Percentiles rank a stretch among this genome's conserved stretches.
phyloP scores from a whole-genome alignment of 2,888 invertebrate genomes.

The Liposcelis brunnea region DNA sequence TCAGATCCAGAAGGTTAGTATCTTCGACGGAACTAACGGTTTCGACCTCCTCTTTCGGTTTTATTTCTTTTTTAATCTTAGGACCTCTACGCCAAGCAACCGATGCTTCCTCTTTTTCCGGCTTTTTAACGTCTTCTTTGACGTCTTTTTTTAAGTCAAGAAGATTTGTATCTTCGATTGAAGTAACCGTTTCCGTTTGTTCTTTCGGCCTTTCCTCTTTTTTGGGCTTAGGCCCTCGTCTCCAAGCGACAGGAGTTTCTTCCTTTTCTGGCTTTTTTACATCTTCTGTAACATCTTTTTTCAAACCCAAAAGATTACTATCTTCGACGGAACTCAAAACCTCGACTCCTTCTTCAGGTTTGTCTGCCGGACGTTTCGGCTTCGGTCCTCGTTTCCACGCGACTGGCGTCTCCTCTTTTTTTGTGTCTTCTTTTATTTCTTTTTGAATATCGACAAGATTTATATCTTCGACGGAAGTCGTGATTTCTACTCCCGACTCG shows the following conservation, averaged over 20 bases:
- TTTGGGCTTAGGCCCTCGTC: conserved; percentile 10
- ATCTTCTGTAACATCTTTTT: conserved; percentile 11
- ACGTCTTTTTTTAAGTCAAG: conserved; percentile 3
- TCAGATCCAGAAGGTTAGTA: conserved; percentile 11
- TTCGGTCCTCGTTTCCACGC: not conserved
- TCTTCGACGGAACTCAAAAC: too few species aligned
- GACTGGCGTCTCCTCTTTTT: conserved; percentile 1
- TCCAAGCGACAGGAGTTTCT: conserved; percentile 5
- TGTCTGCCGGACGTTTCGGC: not conserved
- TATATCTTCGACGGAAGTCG: conserved; percentile 18
- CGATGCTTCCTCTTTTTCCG: conserved; percentile 15
- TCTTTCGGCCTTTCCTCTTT: conserved; percentile 18
- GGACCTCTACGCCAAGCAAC: conserved; percentile 22
- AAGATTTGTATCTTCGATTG: conserved; percentile 12
- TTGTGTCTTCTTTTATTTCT: conserved; percentile 12
- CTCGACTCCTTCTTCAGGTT: conserved; percentile 5
- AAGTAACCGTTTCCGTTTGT: conserved; percentile 8
- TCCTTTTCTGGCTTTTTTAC: conserved; percentile 13
- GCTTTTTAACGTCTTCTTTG: conserved; percentile 10
- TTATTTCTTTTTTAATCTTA: conserved; percentile 24
- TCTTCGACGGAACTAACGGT: conserved; percentile 10
- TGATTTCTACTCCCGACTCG: conserved; percentile 14
- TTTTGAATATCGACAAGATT: conserved; percentile 17
- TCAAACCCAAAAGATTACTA: not conserved
- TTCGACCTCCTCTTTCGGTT: conserved; percentile 14